Base-by-base conservation (phyloP, 2,888 invertebrate genomes). In the Capitulum mitella region DNA sequence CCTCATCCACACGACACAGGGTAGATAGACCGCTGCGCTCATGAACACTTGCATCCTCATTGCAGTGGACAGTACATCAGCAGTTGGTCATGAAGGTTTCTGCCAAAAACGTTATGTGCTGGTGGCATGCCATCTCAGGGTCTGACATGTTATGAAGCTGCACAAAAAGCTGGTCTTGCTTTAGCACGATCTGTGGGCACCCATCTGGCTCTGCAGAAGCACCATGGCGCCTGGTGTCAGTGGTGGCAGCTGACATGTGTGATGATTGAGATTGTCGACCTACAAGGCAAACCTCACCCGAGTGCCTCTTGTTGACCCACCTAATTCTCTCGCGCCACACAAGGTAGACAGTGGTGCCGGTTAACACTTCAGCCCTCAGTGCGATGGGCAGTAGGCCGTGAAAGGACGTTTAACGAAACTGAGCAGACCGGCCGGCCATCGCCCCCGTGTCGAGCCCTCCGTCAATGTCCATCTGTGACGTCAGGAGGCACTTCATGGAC, bases 401-500 rank as follows among this genome's bases (percentile, higher is more conserved):
- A 46, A 77, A 51, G 75, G 79, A 43, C 14, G 79, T 79, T 43
- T 79, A 77, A 26, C 43, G 61, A 32, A n/a, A 77, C 29, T 79
- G 79, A 79, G 40, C 77, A 79, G 26, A 6, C 64, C 61, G 6
- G 61, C 26, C 51, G 64, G 16, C 77, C 43, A 58, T 40, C n/a
- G n/a, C n/a, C n/a, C n/a, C n/a, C n/a, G n/a, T n/a, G n/a, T n/a
- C n/a, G n/a, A n/a, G n/a, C 5, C 22, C 43, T n/a, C 40, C 77
- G 46, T 43, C n/a, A 8, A 29, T 34, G 40, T 54, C 75, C 19
- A 64, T 77, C n/a, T 61, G 77, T 26, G 79, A 77, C 8, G 79
- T 79, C 32, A 79, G 54, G 26, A 79, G 58, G 14, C 61, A 46
- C 43, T 77, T 77, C 74, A 79, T 79, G 22, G 74, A 77, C 34